Evolutionary conservation across 2,888 invertebrate genomes (phyloP).

Genomic region (Myathropa florea): DNA sequence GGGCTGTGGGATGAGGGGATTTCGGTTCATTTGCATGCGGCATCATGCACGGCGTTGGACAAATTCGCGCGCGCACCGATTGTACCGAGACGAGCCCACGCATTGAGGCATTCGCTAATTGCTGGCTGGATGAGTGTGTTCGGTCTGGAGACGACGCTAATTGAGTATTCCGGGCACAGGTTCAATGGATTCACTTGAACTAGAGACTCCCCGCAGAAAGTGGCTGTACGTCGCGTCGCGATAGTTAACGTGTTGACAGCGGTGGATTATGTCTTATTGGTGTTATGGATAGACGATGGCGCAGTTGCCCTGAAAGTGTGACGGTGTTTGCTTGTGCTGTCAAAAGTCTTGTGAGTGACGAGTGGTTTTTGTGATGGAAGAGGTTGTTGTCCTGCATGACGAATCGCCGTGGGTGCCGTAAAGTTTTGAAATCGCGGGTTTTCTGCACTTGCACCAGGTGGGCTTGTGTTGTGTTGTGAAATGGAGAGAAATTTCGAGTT

Average conservation of each 20-base stretch:
- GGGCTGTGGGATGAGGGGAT: not conserved
- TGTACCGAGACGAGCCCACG: slow-evolving; percentile 29
- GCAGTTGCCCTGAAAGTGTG: slow-evolving; percentile 9
- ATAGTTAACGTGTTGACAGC: slow-evolving; percentile 29
- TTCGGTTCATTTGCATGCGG: slow-evolving; percentile 60
- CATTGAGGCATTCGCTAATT: slow-evolving; percentile 48
- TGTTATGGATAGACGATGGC: not conserved
- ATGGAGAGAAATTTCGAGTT: too few species aligned
- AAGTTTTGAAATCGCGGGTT: not conserved
- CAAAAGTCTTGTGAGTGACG: not conserved
- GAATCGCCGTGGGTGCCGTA: not conserved
- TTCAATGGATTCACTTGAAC: slow-evolving; percentile 64
- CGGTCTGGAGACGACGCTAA: slow-evolving; percentile 27
- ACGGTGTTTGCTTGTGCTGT: not conserved
- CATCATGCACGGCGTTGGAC: slow-evolving; percentile 36
- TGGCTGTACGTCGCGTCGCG: slow-evolving; percentile 15
- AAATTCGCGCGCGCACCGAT: slow-evolving; percentile 48
- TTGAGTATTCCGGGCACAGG: slow-evolving; percentile 58
- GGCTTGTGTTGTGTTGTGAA: not conserved
- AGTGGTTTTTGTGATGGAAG: not conserved
- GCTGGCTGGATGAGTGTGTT: not conserved
- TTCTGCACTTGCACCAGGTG: not conserved
- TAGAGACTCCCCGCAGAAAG: slow-evolving; percentile 34
- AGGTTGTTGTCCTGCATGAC: slow-evolving; percentile 1
- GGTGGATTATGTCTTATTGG: slow-evolving; percentile 15